phyloP scores from a whole-genome alignment of 2,888 invertebrate genomes.

The Diadromus collaris region DNA sequence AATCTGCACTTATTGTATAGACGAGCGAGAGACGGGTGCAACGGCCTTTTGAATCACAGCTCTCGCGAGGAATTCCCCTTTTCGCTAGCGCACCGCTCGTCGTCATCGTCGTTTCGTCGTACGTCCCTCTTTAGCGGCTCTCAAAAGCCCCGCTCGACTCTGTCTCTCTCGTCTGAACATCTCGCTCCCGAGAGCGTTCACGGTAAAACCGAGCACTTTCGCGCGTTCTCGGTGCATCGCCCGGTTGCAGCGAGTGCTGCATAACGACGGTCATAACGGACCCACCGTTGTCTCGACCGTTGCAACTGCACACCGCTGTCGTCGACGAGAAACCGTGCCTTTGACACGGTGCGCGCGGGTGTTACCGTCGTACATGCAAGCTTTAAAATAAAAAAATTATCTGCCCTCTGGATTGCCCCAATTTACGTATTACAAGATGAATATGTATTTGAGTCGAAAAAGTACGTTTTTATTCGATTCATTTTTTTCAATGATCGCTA shows the following conservation, averaged over 20 bases:
- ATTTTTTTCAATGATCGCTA: not conserved
- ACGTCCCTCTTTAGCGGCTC: slow-evolving; percentile 38
- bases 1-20: slow-evolving; percentile 31
- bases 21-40: slow-evolving; percentile 41
- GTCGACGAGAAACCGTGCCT: slow-evolving; percentile 16
- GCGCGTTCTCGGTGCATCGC: slow-evolving; percentile 26
- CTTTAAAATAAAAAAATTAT: not conserved
- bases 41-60: slow-evolving; percentile 44
- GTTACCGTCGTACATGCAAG: not conserved
- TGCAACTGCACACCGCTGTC: not conserved
- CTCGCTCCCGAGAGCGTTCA: slow-evolving; percentile 30
- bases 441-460: not conserved
- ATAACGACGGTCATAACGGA: slow-evolving; percentile 4
- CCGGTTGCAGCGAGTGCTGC: slow-evolving; percentile 4
- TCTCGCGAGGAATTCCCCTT: slow-evolving; percentile 47
- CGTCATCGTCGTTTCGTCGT: slow-evolving; percentile 12
- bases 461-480: not conserved
- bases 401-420: not conserved
- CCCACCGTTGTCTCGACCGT: not conserved
- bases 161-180: slow-evolving; percentile 1
- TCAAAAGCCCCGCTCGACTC: slow-evolving; percentile 27
- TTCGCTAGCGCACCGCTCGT: slow-evolving; percentile 20
- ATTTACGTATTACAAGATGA: not conserved
- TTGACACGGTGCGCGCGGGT: slow-evolving; percentile 4
- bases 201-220: slow-evolving; percentile 44